phyloP scores from a whole-genome alignment of 2,113 vertebrate genomes.

The Ranitomeya imitator region DNA sequence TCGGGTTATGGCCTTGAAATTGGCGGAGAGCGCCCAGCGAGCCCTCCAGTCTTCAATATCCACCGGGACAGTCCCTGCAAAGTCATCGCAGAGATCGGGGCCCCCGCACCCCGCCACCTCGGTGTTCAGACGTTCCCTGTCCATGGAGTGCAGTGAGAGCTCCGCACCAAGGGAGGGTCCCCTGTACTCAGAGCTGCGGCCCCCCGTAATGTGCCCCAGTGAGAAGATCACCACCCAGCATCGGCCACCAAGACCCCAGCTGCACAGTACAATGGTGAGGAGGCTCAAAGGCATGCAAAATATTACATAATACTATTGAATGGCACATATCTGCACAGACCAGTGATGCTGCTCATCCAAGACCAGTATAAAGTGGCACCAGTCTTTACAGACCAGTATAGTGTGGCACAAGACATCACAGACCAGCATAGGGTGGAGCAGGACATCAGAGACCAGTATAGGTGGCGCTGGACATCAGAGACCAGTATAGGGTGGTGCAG shows the following conservation, averaged over 20 bases:
- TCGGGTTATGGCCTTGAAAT: conserved; percentile 77
- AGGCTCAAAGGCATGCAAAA: neutral
- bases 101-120: conserved; percentile 44
- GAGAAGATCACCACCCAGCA: conserved; percentile 51
- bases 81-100: conserved; percentile 26
- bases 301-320: neutral
- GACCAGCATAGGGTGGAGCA: neutral
- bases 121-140: conserved; percentile 70
- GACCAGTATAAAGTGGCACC: no score
- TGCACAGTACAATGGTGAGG: conserved; percentile 44
- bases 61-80: conserved; percentile 62
- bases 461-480: neutral
- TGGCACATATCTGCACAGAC: no score
- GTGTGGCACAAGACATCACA: neutral
- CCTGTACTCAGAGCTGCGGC: conserved; percentile 70
- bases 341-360: no score
- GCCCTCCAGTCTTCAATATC: conserved; percentile 67
- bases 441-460: neutral
- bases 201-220: conserved; percentile 49
- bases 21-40: conserved; percentile 79
- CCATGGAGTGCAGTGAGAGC: conserved; percentile 69
- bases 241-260: conserved; percentile 63
- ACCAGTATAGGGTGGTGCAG: neutral
- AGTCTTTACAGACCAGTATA: neutral
- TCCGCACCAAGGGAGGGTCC: conserved; percentile 65